These are phyloP conservation scores for Xylota segnis DNA, from an alignment of 2,888 invertebrate genomes.

Conservation along the genomic window DNA sequence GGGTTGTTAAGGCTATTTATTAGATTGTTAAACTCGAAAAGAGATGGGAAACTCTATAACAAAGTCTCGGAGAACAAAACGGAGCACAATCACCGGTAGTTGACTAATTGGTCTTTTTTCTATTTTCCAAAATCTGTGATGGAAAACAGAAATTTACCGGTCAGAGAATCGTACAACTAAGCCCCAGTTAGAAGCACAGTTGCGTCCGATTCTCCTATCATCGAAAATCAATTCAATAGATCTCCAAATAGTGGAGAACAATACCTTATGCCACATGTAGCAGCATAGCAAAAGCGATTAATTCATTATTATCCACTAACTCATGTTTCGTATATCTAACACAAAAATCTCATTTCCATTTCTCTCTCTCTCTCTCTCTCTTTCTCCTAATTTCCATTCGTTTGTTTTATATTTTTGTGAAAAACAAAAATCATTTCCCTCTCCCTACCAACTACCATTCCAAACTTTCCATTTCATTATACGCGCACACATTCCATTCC, in stretches of 20 bases:
- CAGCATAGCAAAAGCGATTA: conserved; percentile 55
- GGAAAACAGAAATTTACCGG: too few species aligned
- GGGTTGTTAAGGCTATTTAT: not conserved
- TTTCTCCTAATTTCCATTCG: conserved; percentile 72
- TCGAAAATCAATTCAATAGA: conserved; percentile 60
- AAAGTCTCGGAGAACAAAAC: not conserved
- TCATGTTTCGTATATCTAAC: conserved; percentile 72
- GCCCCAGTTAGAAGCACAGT: too few species aligned
- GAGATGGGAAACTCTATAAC: not conserved
- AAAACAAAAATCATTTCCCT: conserved; percentile 27
- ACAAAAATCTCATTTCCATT: conserved; percentile 70
- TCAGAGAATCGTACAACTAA: not conserved
- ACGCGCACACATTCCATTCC: conserved; percentile 62
- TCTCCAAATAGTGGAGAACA: conserved; percentile 44
- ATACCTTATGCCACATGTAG: conserved; percentile 9
- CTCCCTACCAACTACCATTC: conserved; percentile 29
- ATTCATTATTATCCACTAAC: conserved; percentile 71
- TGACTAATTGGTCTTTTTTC: not conserved
- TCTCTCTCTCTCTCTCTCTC: conserved; percentile 64
- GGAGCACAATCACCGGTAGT: not conserved
- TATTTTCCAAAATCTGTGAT: too few species aligned
- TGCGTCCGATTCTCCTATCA: not conserved
- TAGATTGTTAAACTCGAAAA: not conserved
- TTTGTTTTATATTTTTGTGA: conserved; percentile 48
- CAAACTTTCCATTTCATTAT: conserved; percentile 76